These are phyloP conservation scores for Alligator sinensis DNA, from an alignment of 2,113 vertebrate species.

Conservation along the genomic window DNA sequence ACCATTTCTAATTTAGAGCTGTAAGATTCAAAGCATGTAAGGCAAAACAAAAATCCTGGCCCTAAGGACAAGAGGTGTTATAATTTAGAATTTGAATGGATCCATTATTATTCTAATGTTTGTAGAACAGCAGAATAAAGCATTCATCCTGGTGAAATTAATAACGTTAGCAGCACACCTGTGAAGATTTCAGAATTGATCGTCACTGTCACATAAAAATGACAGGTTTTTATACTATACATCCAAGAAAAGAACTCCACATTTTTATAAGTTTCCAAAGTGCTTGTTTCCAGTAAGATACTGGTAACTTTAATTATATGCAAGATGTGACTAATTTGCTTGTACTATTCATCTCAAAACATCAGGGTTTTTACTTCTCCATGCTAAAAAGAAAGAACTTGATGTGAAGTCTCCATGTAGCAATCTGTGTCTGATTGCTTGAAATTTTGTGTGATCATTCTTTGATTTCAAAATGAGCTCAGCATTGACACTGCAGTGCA, in stretches of 20 bases:
- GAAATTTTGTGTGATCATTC: slow-evolving; percentile 60
- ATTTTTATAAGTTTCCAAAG: slow-evolving; percentile 57
- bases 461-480: slow-evolving; percentile 77
- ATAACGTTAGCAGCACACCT: slow-evolving; percentile 38
- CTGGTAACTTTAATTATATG: slow-evolving; percentile 58
- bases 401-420: slow-evolving; percentile 72
- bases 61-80: accelerated
- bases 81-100: not conserved
- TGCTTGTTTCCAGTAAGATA: slow-evolving; percentile 31
- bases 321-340: slow-evolving; percentile 70
- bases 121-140: slow-evolving; percentile 15
- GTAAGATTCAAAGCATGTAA: not conserved
- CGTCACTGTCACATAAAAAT: slow-evolving; percentile 24
- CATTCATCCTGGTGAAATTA: slow-evolving; percentile 37
- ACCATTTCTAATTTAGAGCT: not conserved
- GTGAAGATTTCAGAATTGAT: slow-evolving; percentile 32
- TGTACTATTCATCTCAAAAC: slow-evolving; percentile 63
- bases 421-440: slow-evolving; percentile 68
- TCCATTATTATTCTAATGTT: not conserved
- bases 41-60: not conserved
- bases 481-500: slow-evolving; percentile 57
- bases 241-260: slow-evolving; percentile 13
- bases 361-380: slow-evolving; percentile 65
- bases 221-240: slow-evolving; percentile 19
- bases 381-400: slow-evolving; percentile 60